Evolutionary conservation across 2,113 vertebrate genomes (phyloP).

Genomic region (Crotalus tigris): DNA sequence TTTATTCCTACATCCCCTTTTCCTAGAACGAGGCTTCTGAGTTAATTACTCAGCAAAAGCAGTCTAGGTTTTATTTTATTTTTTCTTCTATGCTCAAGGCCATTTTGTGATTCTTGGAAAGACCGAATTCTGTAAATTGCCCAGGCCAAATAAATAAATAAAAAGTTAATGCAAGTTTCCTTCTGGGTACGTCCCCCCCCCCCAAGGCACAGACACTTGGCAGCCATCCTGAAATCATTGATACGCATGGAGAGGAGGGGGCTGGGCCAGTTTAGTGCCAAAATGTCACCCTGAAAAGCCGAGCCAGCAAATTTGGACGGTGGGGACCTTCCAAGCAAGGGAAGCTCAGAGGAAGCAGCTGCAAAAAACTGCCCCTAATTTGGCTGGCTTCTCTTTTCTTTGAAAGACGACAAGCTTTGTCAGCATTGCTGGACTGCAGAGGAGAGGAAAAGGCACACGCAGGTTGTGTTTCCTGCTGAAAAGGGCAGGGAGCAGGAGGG

Average conservation of each 20-base stretch:
- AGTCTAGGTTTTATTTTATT: not conserved
- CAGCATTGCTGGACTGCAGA: not conserved
- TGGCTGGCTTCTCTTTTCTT: not conserved
- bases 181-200: not conserved
- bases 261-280: not conserved
- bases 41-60: not conserved
- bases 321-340: not conserved
- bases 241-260: not conserved
- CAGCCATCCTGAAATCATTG: not conserved
- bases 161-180: not conserved
- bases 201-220: not conserved
- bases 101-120: not conserved
- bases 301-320: not conserved
- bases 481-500: not conserved
- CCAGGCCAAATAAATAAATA: not conserved
- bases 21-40: not conserved
- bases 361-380: not conserved
- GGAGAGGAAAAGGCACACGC: not conserved
- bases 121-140: not conserved
- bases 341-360: not conserved
- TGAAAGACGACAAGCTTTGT: not conserved
- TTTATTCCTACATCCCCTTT: not conserved
- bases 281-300: not conserved
- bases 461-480: not conserved
- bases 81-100: not conserved